Evolutionary conservation across 2,797 vertebrate species (phyloP).

Genomic region (Brachyrhaphis roseni): DNA sequence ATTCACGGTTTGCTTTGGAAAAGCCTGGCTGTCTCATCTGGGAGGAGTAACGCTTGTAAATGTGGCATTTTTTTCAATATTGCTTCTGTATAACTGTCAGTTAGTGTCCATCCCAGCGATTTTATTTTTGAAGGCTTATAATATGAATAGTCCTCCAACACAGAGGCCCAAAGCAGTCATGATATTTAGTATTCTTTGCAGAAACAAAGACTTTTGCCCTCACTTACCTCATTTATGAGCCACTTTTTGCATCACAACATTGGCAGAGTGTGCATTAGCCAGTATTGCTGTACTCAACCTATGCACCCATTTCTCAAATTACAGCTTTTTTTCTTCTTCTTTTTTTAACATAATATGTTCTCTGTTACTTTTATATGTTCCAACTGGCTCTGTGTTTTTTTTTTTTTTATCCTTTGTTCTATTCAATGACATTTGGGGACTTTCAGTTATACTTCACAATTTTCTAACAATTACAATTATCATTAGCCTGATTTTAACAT

Average conservation of each 20-base stretch:
- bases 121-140: neutral
- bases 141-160: neutral
- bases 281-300: neutral
- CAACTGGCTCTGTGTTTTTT: neutral
- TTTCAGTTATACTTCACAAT: neutral
- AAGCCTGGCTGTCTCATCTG: constrained; percentile 30
- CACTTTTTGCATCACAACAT: neutral
- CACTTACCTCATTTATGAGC: neutral
- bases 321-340: neutral
- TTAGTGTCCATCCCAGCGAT: neutral
- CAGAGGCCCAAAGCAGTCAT: neutral
- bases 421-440: neutral
- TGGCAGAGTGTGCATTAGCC: too few relatives aligned
- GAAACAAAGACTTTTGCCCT: neutral
- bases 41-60: constrained; percentile 18
- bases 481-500: neutral
- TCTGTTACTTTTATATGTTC: neutral
- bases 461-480: neutral
- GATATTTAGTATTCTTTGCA: neutral
- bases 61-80: constrained; percentile 24
- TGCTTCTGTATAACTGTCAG: constrained; percentile 2
- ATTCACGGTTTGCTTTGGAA: constrained; percentile 41
- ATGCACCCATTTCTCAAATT: neutral
- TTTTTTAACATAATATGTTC: too few relatives aligned
- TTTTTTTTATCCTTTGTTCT: neutral